Evolutionary conservation across 2,113 vertebrate genomes (phyloP).

Genomic region (Myrmophylax atrothorax): DNA sequence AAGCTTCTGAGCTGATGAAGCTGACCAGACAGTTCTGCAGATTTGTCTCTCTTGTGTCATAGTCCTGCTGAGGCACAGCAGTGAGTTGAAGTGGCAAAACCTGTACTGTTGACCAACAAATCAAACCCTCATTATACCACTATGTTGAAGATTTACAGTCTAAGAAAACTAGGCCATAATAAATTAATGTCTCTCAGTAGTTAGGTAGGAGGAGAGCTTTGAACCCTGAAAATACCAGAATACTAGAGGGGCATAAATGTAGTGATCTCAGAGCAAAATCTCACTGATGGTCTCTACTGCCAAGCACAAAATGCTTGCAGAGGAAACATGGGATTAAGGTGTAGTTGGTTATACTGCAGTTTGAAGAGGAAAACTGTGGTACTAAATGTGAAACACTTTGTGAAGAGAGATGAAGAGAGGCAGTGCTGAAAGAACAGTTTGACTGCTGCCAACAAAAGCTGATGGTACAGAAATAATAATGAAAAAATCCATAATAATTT

Average conservation of each 20-base stretch:
- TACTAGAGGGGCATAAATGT: neutral
- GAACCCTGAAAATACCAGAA: neutral
- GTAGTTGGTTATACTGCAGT: neutral
- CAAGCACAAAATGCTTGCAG: neutral
- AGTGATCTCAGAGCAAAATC: neutral
- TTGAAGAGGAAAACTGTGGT: neutral
- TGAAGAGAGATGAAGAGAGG: neutral
- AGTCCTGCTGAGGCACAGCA: neutral
- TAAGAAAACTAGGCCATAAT: neutral
- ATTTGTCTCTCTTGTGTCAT: conserved; percentile 6
- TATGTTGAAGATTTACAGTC: neutral
- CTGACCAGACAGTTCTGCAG: conserved; percentile 36
- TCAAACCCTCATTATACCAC: neutral
- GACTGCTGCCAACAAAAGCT: neutral
- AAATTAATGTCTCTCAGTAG: neutral
- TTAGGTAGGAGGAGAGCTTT: neutral
- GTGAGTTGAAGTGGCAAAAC: neutral
- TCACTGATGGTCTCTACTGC: neutral
- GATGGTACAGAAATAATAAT: neutral
- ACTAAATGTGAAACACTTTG: neutral
- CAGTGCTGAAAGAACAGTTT: neutral
- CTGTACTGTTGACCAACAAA: neutral
- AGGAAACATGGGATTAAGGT: neutral
- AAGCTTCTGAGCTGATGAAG: conserved; percentile 42
- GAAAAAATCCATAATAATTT: neutral